Percentiles rank a stretch among this genome's conserved stretches.
phyloP scores from a whole-genome alignment of 1,140 invertebrate species.

The Drosophila rufa region DNA sequence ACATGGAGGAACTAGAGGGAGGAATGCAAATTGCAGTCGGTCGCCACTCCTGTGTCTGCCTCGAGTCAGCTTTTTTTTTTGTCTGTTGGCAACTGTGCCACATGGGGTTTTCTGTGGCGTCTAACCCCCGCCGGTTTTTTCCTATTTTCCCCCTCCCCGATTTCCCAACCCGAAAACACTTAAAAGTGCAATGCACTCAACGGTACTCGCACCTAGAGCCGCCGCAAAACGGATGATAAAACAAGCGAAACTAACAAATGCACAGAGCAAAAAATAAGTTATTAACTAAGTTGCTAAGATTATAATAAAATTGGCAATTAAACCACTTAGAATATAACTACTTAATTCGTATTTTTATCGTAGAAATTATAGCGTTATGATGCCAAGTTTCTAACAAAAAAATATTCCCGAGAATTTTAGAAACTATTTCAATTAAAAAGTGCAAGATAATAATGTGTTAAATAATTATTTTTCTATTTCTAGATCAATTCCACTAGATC shows the following conservation, averaged over 20 bases:
- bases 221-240: conserved; percentile 41
- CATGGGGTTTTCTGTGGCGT: conserved; percentile 50
- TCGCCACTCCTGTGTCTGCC: conserved; percentile 38
- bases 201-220: conserved; percentile 53
- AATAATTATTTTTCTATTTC: neutral
- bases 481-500: too few relatives aligned
- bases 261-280: conserved; percentile 23
- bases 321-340: too few relatives aligned
- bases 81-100: conserved; percentile 50
- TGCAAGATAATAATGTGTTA: neutral
- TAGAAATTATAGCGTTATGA: too few relatives aligned
- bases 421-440: neutral
- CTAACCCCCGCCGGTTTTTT: conserved; percentile 16
- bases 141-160: neutral
- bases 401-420: neutral
- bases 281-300: neutral
- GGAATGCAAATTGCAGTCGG: conserved; percentile 48
- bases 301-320: too few relatives aligned
- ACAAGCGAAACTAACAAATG: conserved; percentile 36
- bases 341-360: too few relatives aligned
- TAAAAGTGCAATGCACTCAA: conserved; percentile 76
- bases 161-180: conserved; percentile 59
- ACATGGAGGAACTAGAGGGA: conserved; percentile 17
- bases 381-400: neutral
- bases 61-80: conserved; percentile 6